Base-by-base conservation (phyloP, 2,888 invertebrate genomes). In the Tetanocera ferruginea region DNA sequence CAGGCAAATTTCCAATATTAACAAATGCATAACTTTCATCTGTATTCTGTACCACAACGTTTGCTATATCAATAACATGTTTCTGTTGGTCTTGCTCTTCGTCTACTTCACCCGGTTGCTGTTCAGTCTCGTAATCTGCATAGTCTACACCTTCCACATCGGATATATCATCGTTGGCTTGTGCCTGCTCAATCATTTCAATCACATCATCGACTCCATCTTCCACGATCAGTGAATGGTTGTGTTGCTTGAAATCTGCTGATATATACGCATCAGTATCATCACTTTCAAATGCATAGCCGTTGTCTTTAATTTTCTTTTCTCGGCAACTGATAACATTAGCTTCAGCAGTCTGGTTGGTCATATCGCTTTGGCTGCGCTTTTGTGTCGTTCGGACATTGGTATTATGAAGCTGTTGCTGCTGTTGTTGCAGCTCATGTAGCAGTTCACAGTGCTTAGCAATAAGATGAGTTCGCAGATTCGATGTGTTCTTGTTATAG, bases 401-500 rank as follows among this genome's bases (percentile, higher is more conserved):
- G 2, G 75, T 9, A 14, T 75, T 37, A 11, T 75, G 78, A 2
- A 78, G 60, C 31, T 79, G 73, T 66, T 78, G 80, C 74, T 78
- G 80, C 73, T 77, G 49, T 55, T 78, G 69, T 77, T 81, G 77
- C 71, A 80, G 19, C 78, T 81, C 72, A 78, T 83, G 82, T n/a
- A 86, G 78, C 34, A 82, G 76, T 69, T 85, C 84, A 8, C 83
- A 82, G 79, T 87, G 87, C 14, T 84, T 85, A 0, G 87, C 83
- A 31, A 84, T 84, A 66, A 86, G 81, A 77, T 86, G 86, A 0
- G 86, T 86, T 2, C 86, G 82, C 23, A 85, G 79, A 78, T 87
- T 87, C 3, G 87, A 85, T 6, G 87, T 86, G 51, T 87, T 87
- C 75, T 85, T 86, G 76, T 86, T 86, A 60, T 87, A 87, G 0